These are phyloP conservation scores for Marisa cornuarietis DNA, from an alignment of 1,140 invertebrate genomes.

Conservation along the genomic window DNA sequence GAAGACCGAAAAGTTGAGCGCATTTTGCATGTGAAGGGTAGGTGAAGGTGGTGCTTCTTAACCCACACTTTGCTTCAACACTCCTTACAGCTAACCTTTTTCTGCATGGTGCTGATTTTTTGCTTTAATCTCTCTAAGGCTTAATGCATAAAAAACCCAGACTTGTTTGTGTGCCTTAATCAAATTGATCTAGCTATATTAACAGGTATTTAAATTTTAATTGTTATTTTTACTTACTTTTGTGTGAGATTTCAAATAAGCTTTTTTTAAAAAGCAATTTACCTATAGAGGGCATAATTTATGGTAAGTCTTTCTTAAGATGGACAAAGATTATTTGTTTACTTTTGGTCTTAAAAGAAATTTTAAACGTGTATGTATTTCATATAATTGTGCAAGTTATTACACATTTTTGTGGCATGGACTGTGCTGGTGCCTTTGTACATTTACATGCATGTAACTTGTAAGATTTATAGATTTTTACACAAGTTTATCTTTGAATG, in stretches of 20 bases:
- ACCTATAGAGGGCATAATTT: not conserved
- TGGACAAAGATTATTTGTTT: too few species aligned
- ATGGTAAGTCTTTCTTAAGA: too few species aligned
- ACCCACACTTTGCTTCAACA: too few species aligned
- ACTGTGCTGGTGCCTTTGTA: not conserved
- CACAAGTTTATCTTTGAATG: too few species aligned
- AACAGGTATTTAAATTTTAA: not conserved
- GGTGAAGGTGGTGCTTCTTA: slow-evolving; percentile 30
- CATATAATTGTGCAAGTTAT: not conserved
- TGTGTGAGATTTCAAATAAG: not conserved
- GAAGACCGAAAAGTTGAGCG: slow-evolving; percentile 61
- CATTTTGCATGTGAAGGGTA: slow-evolving; percentile 55
- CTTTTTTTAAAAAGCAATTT: not conserved
- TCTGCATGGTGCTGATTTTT: slow-evolving; percentile 6
- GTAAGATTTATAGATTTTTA: too few species aligned
- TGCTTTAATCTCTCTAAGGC: not conserved
- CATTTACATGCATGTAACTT: not conserved
- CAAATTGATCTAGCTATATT: not conserved
- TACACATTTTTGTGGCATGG: not conserved
- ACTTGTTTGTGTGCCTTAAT: not conserved
- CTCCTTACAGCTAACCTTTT: not conserved
- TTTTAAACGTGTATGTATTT: not conserved
- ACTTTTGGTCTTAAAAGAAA: too few species aligned
- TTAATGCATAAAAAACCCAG: not conserved
- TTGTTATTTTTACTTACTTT: not conserved